Conservation (phyloP, 2,113 vertebrate species). For the Cephalopterus ornatus region DNA sequence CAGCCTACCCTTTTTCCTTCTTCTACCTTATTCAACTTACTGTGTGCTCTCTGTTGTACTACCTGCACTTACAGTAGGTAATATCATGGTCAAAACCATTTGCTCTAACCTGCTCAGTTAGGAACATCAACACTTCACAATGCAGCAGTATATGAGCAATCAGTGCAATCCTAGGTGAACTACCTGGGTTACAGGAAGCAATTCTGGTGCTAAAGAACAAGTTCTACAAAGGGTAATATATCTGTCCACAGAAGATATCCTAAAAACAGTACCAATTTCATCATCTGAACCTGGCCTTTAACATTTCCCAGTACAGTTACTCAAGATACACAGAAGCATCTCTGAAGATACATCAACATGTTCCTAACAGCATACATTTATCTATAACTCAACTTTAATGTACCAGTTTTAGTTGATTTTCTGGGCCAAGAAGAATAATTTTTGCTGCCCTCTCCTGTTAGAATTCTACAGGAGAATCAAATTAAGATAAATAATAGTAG, state of each 20-base stretch:
- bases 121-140: neutral
- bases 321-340: neutral
- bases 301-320: neutral
- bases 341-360: neutral
- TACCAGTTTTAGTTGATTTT: neutral
- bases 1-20: neutral
- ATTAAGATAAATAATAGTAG: neutral
- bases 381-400: neutral
- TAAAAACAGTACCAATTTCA: neutral
- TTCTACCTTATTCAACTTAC: neutral
- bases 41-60: neutral
- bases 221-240: neutral
- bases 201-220: neutral
- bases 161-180: neutral
- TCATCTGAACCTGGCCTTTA: neutral
- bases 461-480: neutral
- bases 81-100: neutral
- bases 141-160: neutral
- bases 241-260: neutral
- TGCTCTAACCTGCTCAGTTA: neutral
- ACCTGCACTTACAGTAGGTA: neutral
- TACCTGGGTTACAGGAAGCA: neutral
- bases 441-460: neutral
- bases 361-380: neutral
- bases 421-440: neutral